phyloP scores from a whole-genome alignment of 1,140 invertebrate genomes.

The Sycobia sp. region DNA sequence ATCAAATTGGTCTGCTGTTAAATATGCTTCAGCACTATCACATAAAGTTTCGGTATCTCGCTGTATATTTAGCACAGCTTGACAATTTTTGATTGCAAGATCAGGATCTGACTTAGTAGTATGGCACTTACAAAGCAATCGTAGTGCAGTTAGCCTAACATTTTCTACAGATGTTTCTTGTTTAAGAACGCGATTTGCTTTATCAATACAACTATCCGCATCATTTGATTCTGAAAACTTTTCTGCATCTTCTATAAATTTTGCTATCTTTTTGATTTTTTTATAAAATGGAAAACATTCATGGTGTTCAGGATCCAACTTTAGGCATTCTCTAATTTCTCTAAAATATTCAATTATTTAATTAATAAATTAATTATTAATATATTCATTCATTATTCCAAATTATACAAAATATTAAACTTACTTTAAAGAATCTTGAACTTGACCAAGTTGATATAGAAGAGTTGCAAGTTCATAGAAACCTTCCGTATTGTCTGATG shows the following conservation, averaged over 20 bases:
- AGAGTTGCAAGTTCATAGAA: slow-evolving; percentile 83
- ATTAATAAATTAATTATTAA: slow-evolving; percentile 20
- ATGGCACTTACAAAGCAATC: slow-evolving; percentile 77
- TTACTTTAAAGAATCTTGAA: slow-evolving; percentile 87
- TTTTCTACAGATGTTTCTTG: slow-evolving; percentile 73
- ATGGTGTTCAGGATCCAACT: slow-evolving; percentile 97
- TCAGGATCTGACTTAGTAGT: slow-evolving; percentile 60
- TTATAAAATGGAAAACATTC: slow-evolving; percentile 96
- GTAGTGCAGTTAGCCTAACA: slow-evolving; percentile 77
- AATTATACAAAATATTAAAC: slow-evolving; percentile 40
- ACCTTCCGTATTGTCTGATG: slow-evolving; percentile 89
- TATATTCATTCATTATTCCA: not conserved
- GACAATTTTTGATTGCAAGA: slow-evolving; percentile 76
- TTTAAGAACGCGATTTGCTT: slow-evolving; percentile 71
- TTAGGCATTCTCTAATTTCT: slow-evolving; percentile 95
- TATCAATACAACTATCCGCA: slow-evolving; percentile 76
- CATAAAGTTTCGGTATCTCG: slow-evolving; percentile 82
- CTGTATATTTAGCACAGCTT: slow-evolving; percentile 77
- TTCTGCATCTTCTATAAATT: slow-evolving; percentile 78
- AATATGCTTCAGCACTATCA: slow-evolving; percentile 91
- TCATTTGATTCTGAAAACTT: slow-evolving; percentile 71
- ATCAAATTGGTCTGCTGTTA: slow-evolving; percentile 89
- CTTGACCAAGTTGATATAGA: slow-evolving; percentile 89
- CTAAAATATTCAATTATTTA: slow-evolving; percentile 55
- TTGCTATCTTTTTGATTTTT: slow-evolving; percentile 94